Base-by-base conservation (phyloP, 2,888 invertebrate genomes). In the Coecobrya sp. region DNA sequence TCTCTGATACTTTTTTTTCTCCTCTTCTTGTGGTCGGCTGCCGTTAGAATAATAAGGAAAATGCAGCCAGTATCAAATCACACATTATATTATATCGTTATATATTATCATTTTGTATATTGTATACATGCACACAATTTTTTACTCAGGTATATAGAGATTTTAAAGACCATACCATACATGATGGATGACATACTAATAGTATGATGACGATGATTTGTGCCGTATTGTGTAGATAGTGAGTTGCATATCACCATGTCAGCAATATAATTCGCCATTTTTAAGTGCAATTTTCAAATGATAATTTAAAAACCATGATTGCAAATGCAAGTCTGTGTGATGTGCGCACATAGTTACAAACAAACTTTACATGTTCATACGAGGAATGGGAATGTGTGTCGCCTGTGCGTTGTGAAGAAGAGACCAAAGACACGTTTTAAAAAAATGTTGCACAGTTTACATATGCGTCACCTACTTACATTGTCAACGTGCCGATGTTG, bases 31-130 rank as follows among this genome's bases (percentile, higher is more conserved):
- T 91, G 82, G 91, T 86, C 76, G 87, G 73, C 70, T 87, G 86
- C 86, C 86, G 86, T 86, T 91, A 90, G 42, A 85, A 85, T 85
- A 90, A 90, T 90, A 84, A 85, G 62, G 85, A 90, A 84, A 82
- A 70, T 70, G 82, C 82, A 85, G 62, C 49, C 30, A 52, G 42
- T 65, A 84, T 89, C 73, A 73, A 82, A 82, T 70, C 68, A 52
- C 73, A 36, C 55, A 25, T 79, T 68, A 52, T 36, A 49, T 81
- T 19, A 30, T 59, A 52, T 81, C 42, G n/a, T 59, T 59, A n/a
- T n/a, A n/a, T n/a, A 59, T 59, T 82, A 55, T 55, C 16, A 59
- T 45, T 65, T 65, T n/a, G 19, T 55, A 52, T 59, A 59, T 59
- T 25, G 25, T 65, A 16, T 36, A 8, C 7, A 70, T 30, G 30